Base-by-base conservation (phyloP, 1,140 invertebrate species). In the Oppia nitens region DNA sequence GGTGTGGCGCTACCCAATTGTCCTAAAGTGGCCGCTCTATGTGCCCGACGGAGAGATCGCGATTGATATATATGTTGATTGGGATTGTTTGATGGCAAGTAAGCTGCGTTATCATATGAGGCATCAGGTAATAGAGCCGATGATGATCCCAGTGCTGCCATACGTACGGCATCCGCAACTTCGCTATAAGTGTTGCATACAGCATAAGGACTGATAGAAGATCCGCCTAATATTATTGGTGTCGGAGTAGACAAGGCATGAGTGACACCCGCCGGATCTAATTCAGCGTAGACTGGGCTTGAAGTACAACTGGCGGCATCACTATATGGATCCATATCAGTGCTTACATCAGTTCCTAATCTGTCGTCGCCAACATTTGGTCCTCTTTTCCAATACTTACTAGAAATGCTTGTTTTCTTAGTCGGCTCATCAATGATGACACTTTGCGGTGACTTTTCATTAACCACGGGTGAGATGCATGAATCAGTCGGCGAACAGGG, bases 241-340 rank as follows among this genome's bases (percentile, higher is more conserved):
- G 23, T 28, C 29, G 50, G 51, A 14, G 25, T 21, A 24, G 48
- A 21, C 2, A 45, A 57, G 6, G 40, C 28, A 28, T 48, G 40
- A 50, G 24, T 32, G 4, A 45, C 32, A 25, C 57, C 55, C 21
- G 52, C 57, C 14, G 57, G 27, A 52, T 62, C 61, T 17, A 62
- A 29, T 60, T 62, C 61, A 45, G 61, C 61, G 26, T 62, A 62
- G n/a, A 62, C 61, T 17, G 61, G 61, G 52, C 61, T 62, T n/a
- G 53, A 55, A 17, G 57, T 62, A 49, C 61, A 62, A 56, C 61
- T 62, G 2, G 29, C 57, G 14, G 32, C 61, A 28, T 62, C 61
- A 49, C 26, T 51, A 28, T 62, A 59, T 24, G 53, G 60, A 29
- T 60, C 51, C 11, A 55, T 51, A 17, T 60, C 60, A 11, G 51